phyloP scores from a whole-genome alignment of 2,888 invertebrate species.

The Eutolmus rufibarbis region DNA sequence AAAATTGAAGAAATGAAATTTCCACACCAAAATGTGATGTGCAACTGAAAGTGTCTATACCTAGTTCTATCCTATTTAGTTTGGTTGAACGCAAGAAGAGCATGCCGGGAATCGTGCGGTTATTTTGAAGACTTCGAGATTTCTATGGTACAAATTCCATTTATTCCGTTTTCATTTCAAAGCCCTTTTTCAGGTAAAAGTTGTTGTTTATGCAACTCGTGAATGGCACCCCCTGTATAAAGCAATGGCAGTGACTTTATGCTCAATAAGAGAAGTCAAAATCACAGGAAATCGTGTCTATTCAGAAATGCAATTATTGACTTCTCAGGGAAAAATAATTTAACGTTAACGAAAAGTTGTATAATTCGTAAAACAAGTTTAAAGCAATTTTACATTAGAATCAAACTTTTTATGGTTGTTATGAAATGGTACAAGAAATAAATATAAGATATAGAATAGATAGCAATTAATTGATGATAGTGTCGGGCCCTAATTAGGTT shows the following conservation, averaged over 20 bases:
- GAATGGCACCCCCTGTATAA: background rate
- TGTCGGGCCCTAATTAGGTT: too few relatives aligned
- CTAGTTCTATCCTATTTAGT: background rate
- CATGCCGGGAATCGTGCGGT: background rate
- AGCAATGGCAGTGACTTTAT: background rate
- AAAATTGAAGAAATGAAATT: background rate
- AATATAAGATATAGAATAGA: too few relatives aligned
- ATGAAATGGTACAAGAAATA: too few relatives aligned
- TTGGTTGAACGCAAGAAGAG: background rate
- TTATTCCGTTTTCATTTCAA: background rate
- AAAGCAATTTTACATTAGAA: too few relatives aligned
- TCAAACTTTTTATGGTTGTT: too few relatives aligned
- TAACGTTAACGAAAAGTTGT: too few relatives aligned
- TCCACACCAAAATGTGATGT: background rate
- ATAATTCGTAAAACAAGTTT: too few relatives aligned
- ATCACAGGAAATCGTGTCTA: background rate
- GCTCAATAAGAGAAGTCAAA: background rate
- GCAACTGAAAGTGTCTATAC: background rate
- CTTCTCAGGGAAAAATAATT: too few relatives aligned
- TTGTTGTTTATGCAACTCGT: background rate
- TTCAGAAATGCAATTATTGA: too few relatives aligned
- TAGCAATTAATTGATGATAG: too few relatives aligned
- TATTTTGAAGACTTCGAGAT: background rate
- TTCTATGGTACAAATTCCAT: background rate
- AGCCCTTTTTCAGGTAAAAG: background rate